Evolutionary conservation across 2,113 vertebrate genomes (phyloP), one percentile per base, ranked within the genome.

Genomic region (Aplodontia rufa): DNA sequence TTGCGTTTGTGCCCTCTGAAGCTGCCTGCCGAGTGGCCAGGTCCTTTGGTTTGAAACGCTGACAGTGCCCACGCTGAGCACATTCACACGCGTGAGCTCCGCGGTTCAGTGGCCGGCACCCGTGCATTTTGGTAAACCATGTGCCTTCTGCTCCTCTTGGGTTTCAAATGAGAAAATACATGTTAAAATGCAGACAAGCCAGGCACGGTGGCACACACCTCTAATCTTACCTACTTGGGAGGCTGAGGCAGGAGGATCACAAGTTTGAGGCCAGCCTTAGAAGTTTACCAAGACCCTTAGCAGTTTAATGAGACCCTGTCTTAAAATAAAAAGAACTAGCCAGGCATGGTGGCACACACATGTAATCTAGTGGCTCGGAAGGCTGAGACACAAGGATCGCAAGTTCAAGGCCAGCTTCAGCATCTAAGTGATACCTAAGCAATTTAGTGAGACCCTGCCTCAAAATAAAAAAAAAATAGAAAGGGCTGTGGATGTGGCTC

Each of bases 11-110:
- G 37, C 37, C n/a, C 19, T 37, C 55, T 58, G 3, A 1, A 40
- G 32, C 40, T 60, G 8, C 32, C 42, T 60, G 49, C 78, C 3
- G 1, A 0, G n/a, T n/a, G 0, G 71, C 49, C 79, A 11, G 28
- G 24, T 71, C 69, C 60, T 55, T 10, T 12, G 22, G n/a, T 14
- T 45, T 62, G n/a, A 75, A 68, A 20, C 37, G 28, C 35, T 6
- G 3, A 12, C 69, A 1, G n/a, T n/a, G n/a, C n/a, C n/a, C 8
- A 4, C 47, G 9, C 28, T 3, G 30, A 11, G 3, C 81, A 55
- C 3, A 3, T 16, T 12, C 5, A 4, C 9, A 8, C 10, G 42
- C 3, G 2, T 26, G 55, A 30, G 20, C 45, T 53, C 20, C 47
- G 84, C 9, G 0, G n/a, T 14, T 35, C 81, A 37, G 6, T 28